Evolutionary conservation across 2,113 vertebrate species (phyloP).

Genomic region (Hystrix brachyura): DNA sequence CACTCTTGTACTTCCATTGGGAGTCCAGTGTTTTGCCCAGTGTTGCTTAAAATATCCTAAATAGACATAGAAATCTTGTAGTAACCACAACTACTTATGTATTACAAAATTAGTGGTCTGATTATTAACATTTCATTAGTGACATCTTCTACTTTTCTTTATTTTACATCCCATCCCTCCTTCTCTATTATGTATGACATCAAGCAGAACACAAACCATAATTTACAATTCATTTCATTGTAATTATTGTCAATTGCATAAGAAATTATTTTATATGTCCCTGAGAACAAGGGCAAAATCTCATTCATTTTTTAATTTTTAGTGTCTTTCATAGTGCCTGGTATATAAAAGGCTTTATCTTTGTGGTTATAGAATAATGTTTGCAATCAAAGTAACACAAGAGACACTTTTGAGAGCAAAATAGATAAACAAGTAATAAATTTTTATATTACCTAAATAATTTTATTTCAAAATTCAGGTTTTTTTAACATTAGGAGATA

Average conservation of each 20-base stretch:
- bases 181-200: neutral
- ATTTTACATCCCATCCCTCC: neutral
- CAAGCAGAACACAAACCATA: neutral
- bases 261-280: neutral
- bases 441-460: conserved; percentile 61
- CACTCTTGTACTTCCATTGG: neutral
- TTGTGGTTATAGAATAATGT: neutral
- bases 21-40: neutral
- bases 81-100: neutral
- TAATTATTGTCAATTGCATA: neutral
- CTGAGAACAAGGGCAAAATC: neutral
- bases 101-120: neutral
- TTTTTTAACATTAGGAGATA: conserved; percentile 55
- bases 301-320: neutral
- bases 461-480: conserved; percentile 68
- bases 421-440: conserved; percentile 51
- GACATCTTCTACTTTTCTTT: neutral
- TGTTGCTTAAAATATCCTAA: neutral
- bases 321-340: neutral
- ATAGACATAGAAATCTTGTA: neutral
- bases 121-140: neutral
- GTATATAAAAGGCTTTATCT: neutral
- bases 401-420: conserved; percentile 33
- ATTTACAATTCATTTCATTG: neutral
- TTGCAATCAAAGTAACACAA: neutral